Base-by-base conservation (phyloP, 2,113 vertebrate species). In the Ptilonorhynchus violaceus region DNA sequence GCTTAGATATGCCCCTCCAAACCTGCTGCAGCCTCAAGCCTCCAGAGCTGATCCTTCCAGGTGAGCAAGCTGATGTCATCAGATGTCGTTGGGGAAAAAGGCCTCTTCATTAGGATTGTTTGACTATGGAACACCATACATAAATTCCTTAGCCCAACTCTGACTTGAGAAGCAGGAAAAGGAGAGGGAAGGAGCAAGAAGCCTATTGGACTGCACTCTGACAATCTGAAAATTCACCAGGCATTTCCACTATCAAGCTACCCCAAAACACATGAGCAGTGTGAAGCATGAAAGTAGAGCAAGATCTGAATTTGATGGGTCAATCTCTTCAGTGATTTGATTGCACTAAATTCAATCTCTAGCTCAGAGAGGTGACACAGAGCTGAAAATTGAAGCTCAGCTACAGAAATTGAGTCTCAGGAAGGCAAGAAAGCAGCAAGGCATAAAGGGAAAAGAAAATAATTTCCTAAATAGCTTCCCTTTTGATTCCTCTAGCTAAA, bases 341-440 rank as follows among this genome's bases (percentile, higher is more conserved):
- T 89, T 55, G 0, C 30, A 44, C 30, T 59, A 46, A 92, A 91
- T 94, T 93, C 68, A 92, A 93, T 93, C 60, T 84, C 74, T 70
- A 63, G 56, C 77, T 88, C 92, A 90, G 72, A 92, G 87, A 82
- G 47, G 92, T 72, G 75, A 67, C 68, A 79, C 37, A 30, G 90
- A 95, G 85, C 70, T 88, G 94, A 88, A 96, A 95, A 94, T 73
- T 91, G 76, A 93, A 89, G 31, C 53, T 95, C 70, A 73, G 67
- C 35, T 87, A 19, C 8, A 73, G 49, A 92, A 97, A 91, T 88
- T 64, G 86, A 85, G 39, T 82, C 46, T 87, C 53, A 17, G 90
- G 58, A 93, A 88, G 49, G 87, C 66, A 93, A 76, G 67, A 79
- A 92, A 84, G 58, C 62, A 87, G 46, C 62, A 59, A 95, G 68